Percentiles rank a stretch among this genome's conserved stretches.
Conservation (phyloP, 2,113 vertebrate genomes). For the Herpetotheres cachinnans region DNA sequence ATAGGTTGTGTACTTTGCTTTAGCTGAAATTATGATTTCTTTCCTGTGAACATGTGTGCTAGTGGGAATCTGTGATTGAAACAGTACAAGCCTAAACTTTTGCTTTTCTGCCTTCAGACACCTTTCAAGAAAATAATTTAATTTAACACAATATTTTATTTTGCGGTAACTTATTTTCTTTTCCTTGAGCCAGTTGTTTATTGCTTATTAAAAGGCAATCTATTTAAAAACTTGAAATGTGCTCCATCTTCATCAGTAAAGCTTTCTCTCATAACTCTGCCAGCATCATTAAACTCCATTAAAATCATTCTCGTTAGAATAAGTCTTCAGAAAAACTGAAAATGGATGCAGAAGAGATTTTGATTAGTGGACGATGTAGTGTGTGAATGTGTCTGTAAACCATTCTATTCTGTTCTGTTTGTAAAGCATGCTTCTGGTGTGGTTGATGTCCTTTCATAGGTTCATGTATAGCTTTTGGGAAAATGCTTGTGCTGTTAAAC, state of each 20-base stretch:
- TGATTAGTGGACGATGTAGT: background rate
- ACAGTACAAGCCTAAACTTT: background rate
- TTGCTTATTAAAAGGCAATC: conserved; percentile 54
- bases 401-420: background rate
- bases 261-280: background rate
- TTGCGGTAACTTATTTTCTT: conserved; percentile 28
- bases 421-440: background rate
- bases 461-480: background rate
- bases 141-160: background rate
- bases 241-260: conserved; percentile 8
- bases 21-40: background rate
- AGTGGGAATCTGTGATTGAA: background rate
- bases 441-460: background rate
- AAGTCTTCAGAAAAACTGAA: conserved; percentile 32
- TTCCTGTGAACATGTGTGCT: background rate
- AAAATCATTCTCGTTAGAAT: conserved; percentile 38
- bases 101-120: conserved; percentile 2
- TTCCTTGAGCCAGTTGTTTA: conserved; percentile 26
- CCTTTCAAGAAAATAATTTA: conserved; percentile 38
- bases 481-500: background rate
- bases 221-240: conserved; percentile 39
- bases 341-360: conserved; percentile 1
- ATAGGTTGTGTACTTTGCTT: background rate
- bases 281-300: conserved; percentile 42
- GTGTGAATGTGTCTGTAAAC: background rate